Evolutionary conservation across 2,113 vertebrate genomes (phyloP).

Genomic region (Sminthopsis crassicaudata): DNA sequence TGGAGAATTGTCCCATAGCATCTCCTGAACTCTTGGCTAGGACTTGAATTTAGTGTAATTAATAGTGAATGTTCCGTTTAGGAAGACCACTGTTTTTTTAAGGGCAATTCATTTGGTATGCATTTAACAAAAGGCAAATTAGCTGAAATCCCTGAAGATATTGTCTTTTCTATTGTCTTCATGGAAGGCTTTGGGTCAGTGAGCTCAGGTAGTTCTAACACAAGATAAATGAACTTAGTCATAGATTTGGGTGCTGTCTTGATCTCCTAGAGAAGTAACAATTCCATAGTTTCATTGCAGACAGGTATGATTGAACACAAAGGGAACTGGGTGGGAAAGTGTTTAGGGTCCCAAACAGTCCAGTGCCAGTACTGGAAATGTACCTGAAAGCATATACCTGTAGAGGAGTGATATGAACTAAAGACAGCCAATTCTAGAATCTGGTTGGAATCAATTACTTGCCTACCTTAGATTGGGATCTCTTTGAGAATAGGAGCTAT

Average conservation of each 20-base stretch:
- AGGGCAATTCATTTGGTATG: not conserved
- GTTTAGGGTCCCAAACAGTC: not conserved
- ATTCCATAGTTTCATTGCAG: not conserved
- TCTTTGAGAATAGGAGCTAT: not conserved
- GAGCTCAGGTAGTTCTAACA: fast-evolving
- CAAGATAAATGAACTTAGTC: not conserved
- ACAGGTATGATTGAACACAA: not conserved
- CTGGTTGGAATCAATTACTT: no score
- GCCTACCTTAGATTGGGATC: not conserved
- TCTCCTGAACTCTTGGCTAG: not conserved
- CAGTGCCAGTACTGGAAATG: not conserved
- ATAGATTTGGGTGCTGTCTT: not conserved
- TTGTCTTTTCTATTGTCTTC: not conserved
- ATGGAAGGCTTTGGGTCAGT: fast-evolving
- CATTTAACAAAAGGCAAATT: not conserved
- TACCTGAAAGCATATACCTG: fast-evolving
- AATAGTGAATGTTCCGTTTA: not conserved
- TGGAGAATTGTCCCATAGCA: not conserved
- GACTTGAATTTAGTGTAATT: fast-evolving
- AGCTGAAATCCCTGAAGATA: not conserved
- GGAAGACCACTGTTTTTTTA: no score
- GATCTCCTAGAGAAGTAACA: not conserved
- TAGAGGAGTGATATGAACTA: not conserved
- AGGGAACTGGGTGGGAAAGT: not conserved
- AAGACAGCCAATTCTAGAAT: not conserved